A percentile compares a stretch with the other conserved stretches of the same genome.
Evolutionary conservation across 2,797 vertebrate species (phyloP).

Genomic region (Heterohyrax brucei): DNA sequence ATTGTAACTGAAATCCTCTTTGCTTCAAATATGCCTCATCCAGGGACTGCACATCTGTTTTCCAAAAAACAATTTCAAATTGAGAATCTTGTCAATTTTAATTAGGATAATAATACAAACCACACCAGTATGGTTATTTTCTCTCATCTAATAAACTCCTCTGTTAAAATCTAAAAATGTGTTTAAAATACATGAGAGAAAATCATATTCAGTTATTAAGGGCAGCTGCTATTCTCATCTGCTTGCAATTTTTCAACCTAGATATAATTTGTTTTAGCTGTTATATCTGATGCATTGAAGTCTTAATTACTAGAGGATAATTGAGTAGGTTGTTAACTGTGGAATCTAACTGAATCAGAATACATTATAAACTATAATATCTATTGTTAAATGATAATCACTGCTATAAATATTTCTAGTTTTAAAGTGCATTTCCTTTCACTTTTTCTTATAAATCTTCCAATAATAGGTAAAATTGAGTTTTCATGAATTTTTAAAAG

Average conservation of each 20-base stretch:
- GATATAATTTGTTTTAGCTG: constrained; percentile 80
- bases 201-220: constrained; percentile 69
- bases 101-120: constrained; percentile 68
- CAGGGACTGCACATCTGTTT: constrained; percentile 73
- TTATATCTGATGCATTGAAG: constrained; percentile 77
- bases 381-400: constrained; percentile 81
- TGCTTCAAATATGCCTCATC: constrained; percentile 54
- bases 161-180: constrained; percentile 77
- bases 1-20: constrained; percentile 49
- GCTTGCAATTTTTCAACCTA: constrained; percentile 79
- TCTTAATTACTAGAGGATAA: constrained; percentile 85
- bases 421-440: constrained; percentile 48
- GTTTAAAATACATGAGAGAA: constrained; percentile 77
- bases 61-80: constrained; percentile 71
- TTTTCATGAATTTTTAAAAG: constrained; percentile 18
- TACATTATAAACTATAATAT: constrained; percentile 73
- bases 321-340: constrained; percentile 85
- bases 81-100: constrained; percentile 79
- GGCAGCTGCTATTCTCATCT: constrained; percentile 81
- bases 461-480: constrained; percentile 10
- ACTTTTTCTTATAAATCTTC: neutral
- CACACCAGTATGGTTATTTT: constrained; percentile 68
- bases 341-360: constrained; percentile 78
- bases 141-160: neutral
- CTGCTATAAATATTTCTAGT: constrained; percentile 65